These are phyloP conservation scores for Calephelis perditalis DNA, from an alignment of 2,888 invertebrate species.

Conservation along the genomic window DNA sequence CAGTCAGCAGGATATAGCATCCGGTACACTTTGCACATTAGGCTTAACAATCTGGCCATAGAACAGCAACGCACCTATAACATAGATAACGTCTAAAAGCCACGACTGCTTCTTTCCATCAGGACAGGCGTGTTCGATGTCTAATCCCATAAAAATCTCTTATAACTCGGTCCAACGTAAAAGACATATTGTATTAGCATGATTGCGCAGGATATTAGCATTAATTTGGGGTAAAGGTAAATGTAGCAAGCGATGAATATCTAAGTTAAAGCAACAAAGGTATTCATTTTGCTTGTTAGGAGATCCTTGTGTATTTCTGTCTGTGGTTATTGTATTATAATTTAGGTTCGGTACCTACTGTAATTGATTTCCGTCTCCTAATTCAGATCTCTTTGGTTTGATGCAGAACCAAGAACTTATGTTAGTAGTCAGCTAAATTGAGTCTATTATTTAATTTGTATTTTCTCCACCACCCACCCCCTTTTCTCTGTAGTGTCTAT, in stretches of 20 bases:
- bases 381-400: conserved; percentile 9
- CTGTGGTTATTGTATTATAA: conserved; percentile 6
- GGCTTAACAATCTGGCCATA: too few species aligned
- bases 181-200: conserved; percentile 61
- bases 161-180: conserved; percentile 37
- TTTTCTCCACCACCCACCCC: too few species aligned
- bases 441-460: too few species aligned
- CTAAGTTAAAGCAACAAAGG: conserved; percentile 14
- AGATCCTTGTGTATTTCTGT: conserved; percentile 8
- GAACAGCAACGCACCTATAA: too few species aligned
- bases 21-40: too few species aligned
- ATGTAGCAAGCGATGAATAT: conserved; percentile 13
- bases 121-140: too few species aligned
- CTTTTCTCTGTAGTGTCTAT: too few species aligned
- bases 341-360: not conserved
- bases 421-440: not conserved
- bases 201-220: conserved; percentile 65
- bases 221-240: conserved; percentile 51
- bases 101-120: too few species aligned
- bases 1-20: too few species aligned
- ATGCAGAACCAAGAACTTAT: not conserved
- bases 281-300: conserved; percentile 12
- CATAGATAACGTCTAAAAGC: too few species aligned
- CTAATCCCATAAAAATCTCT: conserved; percentile 17
- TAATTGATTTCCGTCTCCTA: conserved; percentile 9